Conservation (phyloP, 2,113 vertebrate genomes). For the Gavia stellata region DNA sequence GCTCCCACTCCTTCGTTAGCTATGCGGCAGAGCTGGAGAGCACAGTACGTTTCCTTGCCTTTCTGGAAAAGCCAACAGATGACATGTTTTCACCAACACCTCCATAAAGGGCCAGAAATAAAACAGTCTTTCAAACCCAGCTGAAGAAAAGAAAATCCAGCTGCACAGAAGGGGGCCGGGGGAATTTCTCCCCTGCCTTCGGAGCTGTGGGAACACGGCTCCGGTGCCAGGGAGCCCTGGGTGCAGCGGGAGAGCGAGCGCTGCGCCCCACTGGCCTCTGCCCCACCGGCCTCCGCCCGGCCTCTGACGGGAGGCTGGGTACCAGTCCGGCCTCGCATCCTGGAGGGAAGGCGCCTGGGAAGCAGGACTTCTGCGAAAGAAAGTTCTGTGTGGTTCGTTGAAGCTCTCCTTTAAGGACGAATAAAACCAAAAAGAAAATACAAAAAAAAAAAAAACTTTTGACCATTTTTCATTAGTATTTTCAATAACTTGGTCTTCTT, state of each 20-base stretch:
- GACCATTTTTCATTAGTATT: neutral
- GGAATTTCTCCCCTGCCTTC: neutral
- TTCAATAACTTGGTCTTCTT: neutral
- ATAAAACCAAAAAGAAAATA: neutral
- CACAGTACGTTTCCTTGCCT: constrained; percentile 12
- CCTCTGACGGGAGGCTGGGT: neutral
- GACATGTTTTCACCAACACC: constrained; percentile 44
- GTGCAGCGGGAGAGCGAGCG: neutral
- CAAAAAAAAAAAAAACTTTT: neutral
- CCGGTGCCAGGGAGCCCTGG: neutral
- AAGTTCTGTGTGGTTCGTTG: neutral
- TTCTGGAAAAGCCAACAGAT: constrained; percentile 42
- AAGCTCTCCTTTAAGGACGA: neutral
- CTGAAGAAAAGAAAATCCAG: constrained; percentile 11
- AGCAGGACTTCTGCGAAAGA: neutral
- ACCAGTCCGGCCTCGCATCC: neutral
- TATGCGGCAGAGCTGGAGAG: neutral
- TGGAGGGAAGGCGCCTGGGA: neutral
- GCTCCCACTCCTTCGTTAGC: constrained; percentile 4
- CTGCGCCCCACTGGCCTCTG: fast-evolving
- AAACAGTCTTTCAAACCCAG: neutral
- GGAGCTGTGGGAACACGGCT: fast-evolving
- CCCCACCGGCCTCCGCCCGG: neutral
- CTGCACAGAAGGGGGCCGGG: neutral
- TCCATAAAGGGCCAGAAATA: constrained; percentile 51